Evolutionary conservation across 2,888 invertebrate genomes (phyloP).

Genomic region (Caenorhabditis angaria): DNA sequence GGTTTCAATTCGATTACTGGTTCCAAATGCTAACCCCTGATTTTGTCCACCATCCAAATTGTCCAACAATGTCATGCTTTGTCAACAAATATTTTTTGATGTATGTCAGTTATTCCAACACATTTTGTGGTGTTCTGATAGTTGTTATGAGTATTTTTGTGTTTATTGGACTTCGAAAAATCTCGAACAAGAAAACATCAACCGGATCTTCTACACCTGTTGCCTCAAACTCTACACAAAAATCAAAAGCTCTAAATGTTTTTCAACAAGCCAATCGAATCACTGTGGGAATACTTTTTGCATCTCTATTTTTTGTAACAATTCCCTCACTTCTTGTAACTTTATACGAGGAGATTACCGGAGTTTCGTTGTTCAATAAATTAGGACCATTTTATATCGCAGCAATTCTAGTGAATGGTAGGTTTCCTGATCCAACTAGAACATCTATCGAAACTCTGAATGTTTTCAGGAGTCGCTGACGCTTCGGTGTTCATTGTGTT

Average conservation of each 20-base stretch:
- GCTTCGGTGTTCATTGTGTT: not conserved
- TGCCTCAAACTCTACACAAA: no score
- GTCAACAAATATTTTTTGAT: constrained; percentile 20
- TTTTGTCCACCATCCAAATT: constrained; percentile 25
- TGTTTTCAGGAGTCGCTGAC: constrained; percentile 4
- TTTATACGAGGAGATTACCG: constrained; percentile 33
- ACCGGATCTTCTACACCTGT: not conserved
- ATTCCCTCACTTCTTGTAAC: constrained; percentile 34
- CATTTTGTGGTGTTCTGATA: constrained; percentile 23
- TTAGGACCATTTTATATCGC: constrained; percentile 38
- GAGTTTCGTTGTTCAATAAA: constrained; percentile 33
- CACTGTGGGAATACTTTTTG: constrained; percentile 35
- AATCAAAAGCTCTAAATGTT: constrained; percentile 22
- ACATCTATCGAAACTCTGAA: no score
- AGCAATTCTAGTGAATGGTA: constrained; percentile 35
- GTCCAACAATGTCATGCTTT: constrained; percentile 33
- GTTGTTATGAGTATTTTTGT: constrained; percentile 27
- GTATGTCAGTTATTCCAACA: constrained; percentile 36
- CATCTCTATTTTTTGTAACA: constrained; percentile 36
- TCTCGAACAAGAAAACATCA: constrained; percentile 5
- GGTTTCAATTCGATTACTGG: constrained; percentile 32
- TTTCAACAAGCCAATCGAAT: constrained; percentile 38
- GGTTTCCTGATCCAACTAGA: not conserved
- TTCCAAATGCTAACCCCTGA: constrained; percentile 31
- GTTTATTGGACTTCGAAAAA: constrained; percentile 23